Base-by-base conservation (phyloP, 2,113 vertebrate species). In the Elephantulus edwardii region DNA sequence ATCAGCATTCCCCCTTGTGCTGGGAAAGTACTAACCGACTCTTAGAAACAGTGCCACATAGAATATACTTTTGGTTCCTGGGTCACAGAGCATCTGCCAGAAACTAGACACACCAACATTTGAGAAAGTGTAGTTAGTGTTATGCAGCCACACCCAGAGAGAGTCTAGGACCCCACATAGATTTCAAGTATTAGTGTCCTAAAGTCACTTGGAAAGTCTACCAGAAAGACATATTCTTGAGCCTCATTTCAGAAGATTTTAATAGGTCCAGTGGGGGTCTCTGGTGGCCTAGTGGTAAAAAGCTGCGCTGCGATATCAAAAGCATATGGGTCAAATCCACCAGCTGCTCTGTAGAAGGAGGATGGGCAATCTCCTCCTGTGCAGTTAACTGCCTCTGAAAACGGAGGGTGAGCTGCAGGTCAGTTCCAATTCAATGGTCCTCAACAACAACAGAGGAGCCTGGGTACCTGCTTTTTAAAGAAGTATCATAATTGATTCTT, bases 161-260 rank as follows among this genome's bases (percentile, higher is more conserved):
- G 92, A 75, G 68, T 35, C 35, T 86, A 68, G 74, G 85, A 58
- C 8, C 44, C 46, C 48, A 90, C 58, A 68, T 6, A 58, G 28
- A 5, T 46, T 60, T 86, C 42, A n/a, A 44, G 60, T 17, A 44
- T 83, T 9, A 14, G 12, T 42, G 1, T 89, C 2, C 20, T 40
- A 68, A 95, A 91, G 81, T 52, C 38, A 72, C 13, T 74, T 66
- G 56, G 19, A 28, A 3, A 64, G n/a, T 88, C 68, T 88, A 60
- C 3, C 46, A 19, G 68, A 75, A 40, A 56, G n/a, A 78, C 9
- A 80, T 6, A 70, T 46, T 79, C 33, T 76, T 46, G 40, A 22
- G 35, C 35, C 20, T 83, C 62, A 46, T 20, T 60, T 33, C 56
- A 88, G 52, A 88, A 52, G 4, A 38, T 19, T 44, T 62, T 24